These are phyloP conservation scores for Glyptemys insculpta DNA, from an alignment of 2,797 vertebrate species.

Conservation along the genomic window DNA sequence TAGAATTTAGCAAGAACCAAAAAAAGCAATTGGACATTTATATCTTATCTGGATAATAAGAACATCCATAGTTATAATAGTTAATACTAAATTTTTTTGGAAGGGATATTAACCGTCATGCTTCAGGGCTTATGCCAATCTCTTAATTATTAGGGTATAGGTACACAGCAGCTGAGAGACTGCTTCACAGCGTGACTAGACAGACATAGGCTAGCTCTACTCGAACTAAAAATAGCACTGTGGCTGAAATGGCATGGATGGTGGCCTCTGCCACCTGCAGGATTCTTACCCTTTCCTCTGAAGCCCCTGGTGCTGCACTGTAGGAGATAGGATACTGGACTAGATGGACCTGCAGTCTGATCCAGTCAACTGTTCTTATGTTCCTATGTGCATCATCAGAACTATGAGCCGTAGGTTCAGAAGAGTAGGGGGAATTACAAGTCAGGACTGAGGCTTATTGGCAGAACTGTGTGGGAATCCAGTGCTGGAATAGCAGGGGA, in stretches of 20 bases:
- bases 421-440: not conserved
- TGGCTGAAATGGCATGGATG: too few relatives aligned
- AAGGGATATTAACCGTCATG: not conserved
- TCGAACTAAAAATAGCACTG: not conserved
- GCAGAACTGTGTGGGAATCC: slow-evolving; percentile 6
- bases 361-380: not conserved
- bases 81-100: not conserved
- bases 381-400: slow-evolving; percentile 14
- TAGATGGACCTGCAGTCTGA: slow-evolving; percentile 17
- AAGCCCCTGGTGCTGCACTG: slow-evolving; percentile 5
- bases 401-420: not conserved
- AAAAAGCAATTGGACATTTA: not conserved
- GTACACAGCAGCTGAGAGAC: not conserved
- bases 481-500: slow-evolving; percentile 26
- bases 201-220: not conserved
- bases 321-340: not conserved
- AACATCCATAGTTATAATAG: not conserved
- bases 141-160: not conserved
- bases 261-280: not conserved
- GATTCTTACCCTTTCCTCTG: not conserved
- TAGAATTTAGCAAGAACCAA: slow-evolving; percentile 4
- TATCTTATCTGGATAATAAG: not conserved
- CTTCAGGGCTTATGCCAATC: not conserved
- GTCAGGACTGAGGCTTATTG: slow-evolving; percentile 5
- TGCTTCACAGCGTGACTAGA: not conserved